Evolutionary conservation across 2,113 vertebrate species (phyloP).

Genomic region (Chionomys nivalis): DNA sequence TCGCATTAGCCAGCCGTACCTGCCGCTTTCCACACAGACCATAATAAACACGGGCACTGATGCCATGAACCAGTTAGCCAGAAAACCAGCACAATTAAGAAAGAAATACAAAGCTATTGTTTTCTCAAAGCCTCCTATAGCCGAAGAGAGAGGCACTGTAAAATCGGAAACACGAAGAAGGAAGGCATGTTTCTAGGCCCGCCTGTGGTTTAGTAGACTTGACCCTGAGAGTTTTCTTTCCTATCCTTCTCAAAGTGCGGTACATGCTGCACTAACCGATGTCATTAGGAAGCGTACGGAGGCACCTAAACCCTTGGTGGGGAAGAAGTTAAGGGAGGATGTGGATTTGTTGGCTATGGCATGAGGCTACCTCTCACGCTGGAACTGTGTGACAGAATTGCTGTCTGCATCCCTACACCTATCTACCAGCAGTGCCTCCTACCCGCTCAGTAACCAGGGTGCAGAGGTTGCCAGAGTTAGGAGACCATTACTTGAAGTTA

Average conservation of each 20-base stretch:
- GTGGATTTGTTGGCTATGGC: too few species aligned
- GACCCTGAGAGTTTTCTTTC: not conserved
- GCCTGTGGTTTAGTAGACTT: not conserved
- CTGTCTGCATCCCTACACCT: not conserved
- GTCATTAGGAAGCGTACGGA: not conserved
- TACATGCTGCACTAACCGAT: not conserved
- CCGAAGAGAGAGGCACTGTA: not conserved
- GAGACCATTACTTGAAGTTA: not conserved
- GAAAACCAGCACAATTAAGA: slow-evolving; percentile 4
- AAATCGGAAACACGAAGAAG: not conserved
- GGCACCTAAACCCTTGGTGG: not conserved
- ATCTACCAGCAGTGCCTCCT: not conserved
- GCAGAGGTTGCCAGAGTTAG: not conserved
- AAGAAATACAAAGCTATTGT: not conserved
- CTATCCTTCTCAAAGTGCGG: not conserved
- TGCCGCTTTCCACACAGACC: not conserved
- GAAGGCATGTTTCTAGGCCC: not conserved
- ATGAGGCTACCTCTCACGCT: not conserved
- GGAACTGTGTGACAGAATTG: not conserved
- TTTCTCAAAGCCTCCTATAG: not conserved
- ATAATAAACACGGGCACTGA: not conserved
- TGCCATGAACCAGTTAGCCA: not conserved
- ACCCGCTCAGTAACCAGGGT: not conserved
- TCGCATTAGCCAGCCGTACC: not conserved
- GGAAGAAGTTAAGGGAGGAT: not conserved